Evolutionary conservation across 1,140 invertebrate species (phyloP).

Genomic region (Cydia pomonella): DNA sequence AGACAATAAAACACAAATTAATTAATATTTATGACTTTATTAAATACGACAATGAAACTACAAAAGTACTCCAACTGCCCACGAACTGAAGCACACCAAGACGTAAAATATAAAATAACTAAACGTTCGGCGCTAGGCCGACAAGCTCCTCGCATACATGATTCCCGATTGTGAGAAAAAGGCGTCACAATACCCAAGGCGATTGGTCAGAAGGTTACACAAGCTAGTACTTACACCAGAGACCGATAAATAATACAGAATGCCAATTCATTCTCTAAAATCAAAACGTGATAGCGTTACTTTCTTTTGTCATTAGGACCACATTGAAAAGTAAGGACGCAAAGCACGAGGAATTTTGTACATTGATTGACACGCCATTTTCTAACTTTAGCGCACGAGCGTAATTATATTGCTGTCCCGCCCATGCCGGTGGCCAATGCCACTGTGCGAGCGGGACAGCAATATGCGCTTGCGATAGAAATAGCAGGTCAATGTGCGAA

Average conservation of each 20-base stretch:
- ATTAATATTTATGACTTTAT: constrained; percentile 78
- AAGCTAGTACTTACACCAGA: constrained; percentile 73
- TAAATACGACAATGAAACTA: constrained; percentile 81
- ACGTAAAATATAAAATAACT: constrained; percentile 73
- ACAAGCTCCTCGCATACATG: constrained; percentile 66
- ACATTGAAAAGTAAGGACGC: no score
- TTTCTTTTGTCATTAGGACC: no score
- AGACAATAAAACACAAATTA: constrained; percentile 46
- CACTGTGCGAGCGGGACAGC: no score
- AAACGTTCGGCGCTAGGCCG: constrained; percentile 50
- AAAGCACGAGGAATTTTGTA: no score
- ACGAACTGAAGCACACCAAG: constrained; percentile 74
- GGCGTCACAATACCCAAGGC: constrained; percentile 75
- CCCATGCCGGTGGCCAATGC: no score
- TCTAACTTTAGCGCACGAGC: no score
- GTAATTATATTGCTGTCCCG: no score
- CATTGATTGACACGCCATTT: no score
- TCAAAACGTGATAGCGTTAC: no score
- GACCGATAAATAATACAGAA: constrained; percentile 59
- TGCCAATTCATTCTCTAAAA: constrained; percentile 9
- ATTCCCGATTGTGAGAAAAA: constrained; percentile 73
- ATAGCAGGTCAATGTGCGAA: no score
- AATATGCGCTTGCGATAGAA: no score
- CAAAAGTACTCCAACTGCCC: constrained; percentile 78
- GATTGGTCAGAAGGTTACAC: constrained; percentile 74